Evolutionary conservation across 2,113 vertebrate genomes (phyloP).

Genomic region (Ptyas mucosa): DNA sequence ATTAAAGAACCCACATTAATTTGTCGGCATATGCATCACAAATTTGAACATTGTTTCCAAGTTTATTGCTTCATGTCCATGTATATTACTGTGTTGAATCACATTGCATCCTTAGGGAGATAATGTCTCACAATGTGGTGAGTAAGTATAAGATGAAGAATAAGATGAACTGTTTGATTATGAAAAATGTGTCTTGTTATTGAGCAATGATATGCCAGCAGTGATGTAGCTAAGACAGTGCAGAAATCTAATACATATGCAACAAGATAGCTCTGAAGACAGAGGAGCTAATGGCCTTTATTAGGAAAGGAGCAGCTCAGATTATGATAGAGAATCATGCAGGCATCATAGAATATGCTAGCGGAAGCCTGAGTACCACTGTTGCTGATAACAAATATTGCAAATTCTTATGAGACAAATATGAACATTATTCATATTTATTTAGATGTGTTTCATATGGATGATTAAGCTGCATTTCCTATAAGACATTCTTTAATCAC

Average conservation of each 20-base stretch:
- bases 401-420: not conserved
- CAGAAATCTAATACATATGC: not conserved
- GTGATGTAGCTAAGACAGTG: not conserved
- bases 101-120: not conserved
- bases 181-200: not conserved
- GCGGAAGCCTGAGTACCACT: not conserved
- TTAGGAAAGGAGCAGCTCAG: not conserved
- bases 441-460: not conserved
- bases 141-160: not conserved
- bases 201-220: not conserved
- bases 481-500: constrained; percentile 21
- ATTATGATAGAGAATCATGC: not conserved
- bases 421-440: not conserved
- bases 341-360: not conserved
- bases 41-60: not conserved
- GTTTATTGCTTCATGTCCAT: not conserved
- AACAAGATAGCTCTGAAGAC: not conserved
- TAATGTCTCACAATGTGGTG: not conserved
- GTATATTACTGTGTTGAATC: not conserved
- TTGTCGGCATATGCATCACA: not conserved
- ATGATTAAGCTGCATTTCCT: not conserved
- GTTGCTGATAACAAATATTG: not conserved
- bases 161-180: not conserved
- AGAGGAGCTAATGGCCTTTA: not conserved
- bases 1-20: not conserved